Conservation (phyloP, 2,888 invertebrate genomes). For the Cylindroiulus punctatus region DNA sequence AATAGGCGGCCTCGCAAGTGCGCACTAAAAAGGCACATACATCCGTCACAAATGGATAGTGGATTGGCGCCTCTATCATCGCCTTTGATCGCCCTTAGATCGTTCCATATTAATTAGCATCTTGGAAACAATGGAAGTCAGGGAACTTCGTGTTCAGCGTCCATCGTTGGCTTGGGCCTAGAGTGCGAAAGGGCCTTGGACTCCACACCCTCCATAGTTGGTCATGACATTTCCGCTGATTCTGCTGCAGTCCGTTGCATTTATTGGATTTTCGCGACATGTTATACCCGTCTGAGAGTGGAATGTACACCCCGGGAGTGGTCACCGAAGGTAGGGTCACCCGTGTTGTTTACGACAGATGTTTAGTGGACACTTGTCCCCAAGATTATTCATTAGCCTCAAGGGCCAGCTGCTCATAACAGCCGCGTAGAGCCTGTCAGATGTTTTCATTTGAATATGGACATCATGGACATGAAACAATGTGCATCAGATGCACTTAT, state of each 20-base stretch:
- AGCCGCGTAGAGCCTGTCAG: no score
- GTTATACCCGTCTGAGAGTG: slow-evolving; percentile 55
- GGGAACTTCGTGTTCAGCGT: not conserved
- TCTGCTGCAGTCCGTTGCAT: not conserved
- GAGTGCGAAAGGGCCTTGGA: not conserved
- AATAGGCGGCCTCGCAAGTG: not conserved
- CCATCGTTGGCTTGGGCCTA: not conserved
- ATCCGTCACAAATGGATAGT: not conserved
- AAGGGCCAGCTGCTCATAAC: no score
- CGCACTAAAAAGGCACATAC: not conserved
- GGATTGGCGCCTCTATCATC: not conserved
- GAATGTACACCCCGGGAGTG: slow-evolving; percentile 55
- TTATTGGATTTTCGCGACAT: slow-evolving; percentile 48
- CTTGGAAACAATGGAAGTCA: not conserved
- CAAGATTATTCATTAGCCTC: no score
- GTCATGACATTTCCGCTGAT: not conserved
- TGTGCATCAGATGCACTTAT: no score
- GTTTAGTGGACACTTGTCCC: not conserved
- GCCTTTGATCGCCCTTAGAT: not conserved
- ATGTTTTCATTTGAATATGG: no score
- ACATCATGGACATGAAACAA: no score
- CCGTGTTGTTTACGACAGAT: no score
- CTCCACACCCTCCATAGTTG: not conserved
- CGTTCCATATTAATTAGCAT: not conserved
- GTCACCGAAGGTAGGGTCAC: slow-evolving; percentile 53